A percentile compares a stretch with the other conserved stretches of the same genome.
phyloP scores from a whole-genome alignment of 2,888 invertebrate genomes.

The Lasioglossum calceatum region DNA sequence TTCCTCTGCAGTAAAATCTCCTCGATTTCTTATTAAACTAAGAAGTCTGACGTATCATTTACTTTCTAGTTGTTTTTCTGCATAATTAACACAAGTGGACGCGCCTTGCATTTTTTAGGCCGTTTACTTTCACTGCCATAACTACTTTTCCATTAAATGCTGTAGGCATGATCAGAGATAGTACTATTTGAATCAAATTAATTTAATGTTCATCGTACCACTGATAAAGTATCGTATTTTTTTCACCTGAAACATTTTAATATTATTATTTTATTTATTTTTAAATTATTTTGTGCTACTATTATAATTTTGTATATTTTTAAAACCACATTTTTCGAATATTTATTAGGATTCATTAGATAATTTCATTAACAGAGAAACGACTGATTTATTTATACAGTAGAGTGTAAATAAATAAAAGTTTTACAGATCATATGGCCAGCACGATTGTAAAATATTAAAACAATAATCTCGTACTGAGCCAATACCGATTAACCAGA shows the following conservation, averaged over 20 bases:
- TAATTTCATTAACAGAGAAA: no score
- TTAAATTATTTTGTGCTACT: background rate
- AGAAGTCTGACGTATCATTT: background rate
- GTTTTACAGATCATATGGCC: background rate
- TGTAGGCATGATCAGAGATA: background rate
- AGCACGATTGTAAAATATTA: background rate
- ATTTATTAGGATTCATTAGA: no score
- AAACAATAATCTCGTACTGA: background rate
- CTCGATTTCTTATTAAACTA: background rate
- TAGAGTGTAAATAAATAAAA: no score
- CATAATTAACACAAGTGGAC: background rate
- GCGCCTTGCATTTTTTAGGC: background rate
- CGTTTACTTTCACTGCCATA: background rate
- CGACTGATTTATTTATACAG: no score
- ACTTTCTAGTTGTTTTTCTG: background rate
- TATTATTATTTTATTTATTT: background rate
- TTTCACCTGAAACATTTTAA: no score
- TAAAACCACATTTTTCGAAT: no score
- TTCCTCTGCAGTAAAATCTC: no score
- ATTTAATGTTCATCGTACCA: background rate
- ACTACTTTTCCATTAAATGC: background rate
- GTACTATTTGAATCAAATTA: background rate
- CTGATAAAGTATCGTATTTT: background rate
- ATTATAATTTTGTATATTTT: no score
- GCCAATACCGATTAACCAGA: background rate